Evolutionary conservation across 1,140 invertebrate genomes (phyloP), one percentile per base, ranked within the genome.

Genomic region (Ceratina japonica): DNA sequence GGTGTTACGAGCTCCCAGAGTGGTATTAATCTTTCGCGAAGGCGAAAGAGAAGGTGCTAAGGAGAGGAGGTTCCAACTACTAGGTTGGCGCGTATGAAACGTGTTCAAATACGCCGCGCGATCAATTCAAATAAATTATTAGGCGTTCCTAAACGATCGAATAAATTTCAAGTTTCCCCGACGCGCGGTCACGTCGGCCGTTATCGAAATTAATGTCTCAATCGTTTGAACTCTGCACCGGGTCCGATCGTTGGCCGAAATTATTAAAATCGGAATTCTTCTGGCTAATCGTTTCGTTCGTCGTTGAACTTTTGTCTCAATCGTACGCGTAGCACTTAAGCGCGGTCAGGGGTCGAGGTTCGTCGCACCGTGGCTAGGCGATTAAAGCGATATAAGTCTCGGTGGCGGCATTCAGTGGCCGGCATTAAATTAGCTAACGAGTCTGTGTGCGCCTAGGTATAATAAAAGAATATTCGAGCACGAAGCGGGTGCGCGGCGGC

Each of bases 381-480:
- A 77, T 85, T 85, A 70, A 81, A 80, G 78, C 77, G 83, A 85
- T 85, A 84, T 78, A 84, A 62, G 66, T 51, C 52, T 66, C 78
- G 78, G 66, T 78, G 78, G 56, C 83, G 64, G 78, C 70, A 49
- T 75, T 85, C 73, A 85, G 73, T 83, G 82, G 78, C 82, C 44
- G 80, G 87, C 85, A 90, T 91, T 90, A 90, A 90, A 90, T 90
- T 88, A 91, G 89, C 87, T 87, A 91, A 91, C 88, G 75, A 83
- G 78, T 75, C 58, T 72, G 71, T 72, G 71, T 24, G 85, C 89
- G 87, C 86, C 85, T 89, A 87, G 87, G 79, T 90, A 44, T 90
- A 90, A 91, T 90, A 90, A 90, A 90, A 90, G 86, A 89, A 90
- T 89, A 89, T 84, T 86, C 81, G 75, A 71, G 84, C 75, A 77